Evolutionary conservation across 1,140 invertebrate species (phyloP), one percentile per base, ranked within the genome.

Genomic region (Procambarus virginalis): DNA sequence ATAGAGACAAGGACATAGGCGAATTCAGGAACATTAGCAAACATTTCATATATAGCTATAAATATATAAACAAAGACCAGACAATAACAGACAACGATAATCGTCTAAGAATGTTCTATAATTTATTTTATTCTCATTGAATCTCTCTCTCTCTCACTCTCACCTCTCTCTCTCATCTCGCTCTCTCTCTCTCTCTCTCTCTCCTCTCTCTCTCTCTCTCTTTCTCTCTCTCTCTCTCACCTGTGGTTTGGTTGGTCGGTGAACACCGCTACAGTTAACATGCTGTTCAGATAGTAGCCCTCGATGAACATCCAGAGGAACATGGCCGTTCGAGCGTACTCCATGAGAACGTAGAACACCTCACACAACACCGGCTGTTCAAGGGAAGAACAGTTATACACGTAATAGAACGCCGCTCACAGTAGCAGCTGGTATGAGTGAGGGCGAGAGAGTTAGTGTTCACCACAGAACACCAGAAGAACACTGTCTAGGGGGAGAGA

Each of bases 231-330:
- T 80, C 78, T 49, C 17, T n/a, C 68, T 84, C 55, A 89, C 87
- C 89, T 84, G 77, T 95, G 94, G 85, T 94, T 94, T 3, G 94
- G 94, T 64, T 94, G 94, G 45, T 93, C 93, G 17, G 94, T 94
- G 91, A 95, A 95, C 6, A 95, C 94, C 0, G 94, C 93, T 0
- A 95, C 95, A 51, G 97, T 97, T 20, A 97, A 96, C 93, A 97
- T 96, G 93, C 97, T 98, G 93, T 98, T 97, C 34, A 98, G 94
- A 93, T 97, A 97, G 22, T 98, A 94, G 1, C 98, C 97, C 93
- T 98, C 97, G 51, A 98, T 96, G 92, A 98, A 98, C 97, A 98
- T 98, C 97, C 97, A 98, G 96, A 97, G 97, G 93, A 98, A 98
- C 95, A 97, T 97, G 0, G 97, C 97, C 0, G 97, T 97, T 90